Evolutionary conservation across 2,113 vertebrate species (phyloP).

Genomic region (Elachura formosa): DNA sequence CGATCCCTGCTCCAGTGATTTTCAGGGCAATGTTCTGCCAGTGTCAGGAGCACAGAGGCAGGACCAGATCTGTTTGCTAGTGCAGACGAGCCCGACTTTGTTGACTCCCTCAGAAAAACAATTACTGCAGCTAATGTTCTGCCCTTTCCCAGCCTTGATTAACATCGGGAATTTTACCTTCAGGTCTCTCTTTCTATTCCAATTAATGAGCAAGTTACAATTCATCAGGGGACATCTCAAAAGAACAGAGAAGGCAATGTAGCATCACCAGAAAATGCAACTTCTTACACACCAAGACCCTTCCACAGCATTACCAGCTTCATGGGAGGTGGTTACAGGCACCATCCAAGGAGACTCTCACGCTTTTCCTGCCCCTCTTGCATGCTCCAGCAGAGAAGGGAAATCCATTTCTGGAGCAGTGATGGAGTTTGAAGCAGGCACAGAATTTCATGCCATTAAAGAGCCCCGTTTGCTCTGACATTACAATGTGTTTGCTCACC

Average conservation of each 20-base stretch:
- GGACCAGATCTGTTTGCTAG: constrained; percentile 7
- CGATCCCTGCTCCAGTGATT: constrained; percentile 27
- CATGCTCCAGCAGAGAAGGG: background rate
- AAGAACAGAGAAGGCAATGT: rapidly evolving
- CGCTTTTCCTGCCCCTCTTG: background rate
- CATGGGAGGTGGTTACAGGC: background rate
- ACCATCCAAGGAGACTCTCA: background rate
- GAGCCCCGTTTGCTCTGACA: background rate
- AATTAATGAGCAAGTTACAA: background rate
- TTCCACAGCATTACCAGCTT: background rate
- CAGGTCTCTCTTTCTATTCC: background rate
- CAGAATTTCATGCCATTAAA: background rate
- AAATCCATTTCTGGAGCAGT: background rate
- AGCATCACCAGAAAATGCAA: background rate
- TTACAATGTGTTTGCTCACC: background rate
- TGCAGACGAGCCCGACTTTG: background rate
- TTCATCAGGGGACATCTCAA: background rate
- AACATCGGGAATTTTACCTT: background rate
- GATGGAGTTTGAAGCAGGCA: background rate
- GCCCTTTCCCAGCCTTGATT: background rate
- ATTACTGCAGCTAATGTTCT: background rate
- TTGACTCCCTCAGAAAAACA: background rate
- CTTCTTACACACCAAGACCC: background rate
- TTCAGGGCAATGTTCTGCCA: constrained; percentile 22
- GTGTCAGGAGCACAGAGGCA: background rate